phyloP scores from a whole-genome alignment of 23 tunicate species.

The Styela plicata region DNA sequence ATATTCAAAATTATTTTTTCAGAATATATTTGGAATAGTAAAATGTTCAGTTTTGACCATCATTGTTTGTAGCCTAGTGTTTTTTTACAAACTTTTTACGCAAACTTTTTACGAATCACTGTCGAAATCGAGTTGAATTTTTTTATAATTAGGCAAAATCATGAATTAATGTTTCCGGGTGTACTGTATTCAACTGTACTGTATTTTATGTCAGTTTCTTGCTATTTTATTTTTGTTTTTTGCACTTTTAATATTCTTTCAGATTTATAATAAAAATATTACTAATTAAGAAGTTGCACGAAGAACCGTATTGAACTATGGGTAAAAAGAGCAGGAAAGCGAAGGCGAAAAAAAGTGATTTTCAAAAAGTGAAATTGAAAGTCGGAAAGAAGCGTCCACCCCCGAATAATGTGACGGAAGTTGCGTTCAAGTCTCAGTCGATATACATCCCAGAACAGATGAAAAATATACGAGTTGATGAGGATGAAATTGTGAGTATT shows the following conservation, averaged over 20 bases:
- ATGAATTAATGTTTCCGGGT: too few relatives aligned
- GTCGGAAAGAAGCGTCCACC: slow-evolving; percentile 71
- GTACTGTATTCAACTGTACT: too few relatives aligned
- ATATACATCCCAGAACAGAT: slow-evolving; percentile 69
- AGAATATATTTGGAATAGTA: too few relatives aligned
- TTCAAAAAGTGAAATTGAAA: slow-evolving; percentile 78
- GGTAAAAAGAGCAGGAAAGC: slow-evolving; percentile 59
- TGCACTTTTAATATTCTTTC: not conserved
- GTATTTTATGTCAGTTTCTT: too few relatives aligned
- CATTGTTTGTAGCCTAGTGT: too few relatives aligned
- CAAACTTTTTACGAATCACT: too few relatives aligned
- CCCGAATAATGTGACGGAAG: slow-evolving; percentile 55
- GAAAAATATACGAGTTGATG: slow-evolving; percentile 12
- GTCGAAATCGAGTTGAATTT: too few relatives aligned
- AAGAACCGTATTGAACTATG: slow-evolving; percentile 21
- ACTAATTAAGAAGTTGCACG: not conserved
- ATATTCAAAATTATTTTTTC: too few relatives aligned
- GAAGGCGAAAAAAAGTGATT: slow-evolving; percentile 61
- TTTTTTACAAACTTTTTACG: too few relatives aligned
- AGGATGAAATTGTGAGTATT: slow-evolving; percentile 2
- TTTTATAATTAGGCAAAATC: too few relatives aligned
- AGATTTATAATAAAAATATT: not conserved
- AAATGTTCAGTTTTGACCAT: too few relatives aligned
- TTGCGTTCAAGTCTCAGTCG: slow-evolving; percentile 75
- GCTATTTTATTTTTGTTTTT: too few relatives aligned